Base-by-base conservation (phyloP, 2,797 vertebrate species). In the Erethizon dorsatum region DNA sequence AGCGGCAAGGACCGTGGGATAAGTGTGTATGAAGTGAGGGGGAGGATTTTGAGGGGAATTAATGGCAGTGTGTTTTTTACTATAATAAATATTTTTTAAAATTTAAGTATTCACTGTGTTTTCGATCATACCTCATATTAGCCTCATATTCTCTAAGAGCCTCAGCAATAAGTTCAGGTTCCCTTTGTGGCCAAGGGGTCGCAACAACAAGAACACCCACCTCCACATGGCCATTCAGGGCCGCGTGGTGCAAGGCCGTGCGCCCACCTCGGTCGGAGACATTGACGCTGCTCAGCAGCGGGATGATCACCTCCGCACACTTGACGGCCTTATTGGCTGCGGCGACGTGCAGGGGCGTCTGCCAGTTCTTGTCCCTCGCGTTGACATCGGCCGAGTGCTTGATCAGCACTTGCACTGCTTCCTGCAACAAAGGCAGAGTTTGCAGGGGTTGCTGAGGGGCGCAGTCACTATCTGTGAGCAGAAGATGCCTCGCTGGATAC, bases 331-430 rank as follows among this genome's bases (percentile, higher is more conserved):
- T 99, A 87, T 99, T 99, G 56, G 99, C 99, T 0, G 99, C 99
- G 0, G 99, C 99, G 1, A 99, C 99, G 0, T 99, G 99, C 88
- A 99, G 98, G 0, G 99, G 99, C 0, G 99, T 99, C 99, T 99
- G 99, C 99, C 99, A 99, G 98, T 99, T 99, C 98, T 99, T 99
- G 98, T 99, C 99, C 28, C 99, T 99, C 0, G 99, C 99, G 0
- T 99, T 99, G 97, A 99, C 99, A 0, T 99, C 99, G 0, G 99
- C 99, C 0, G 99, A 99, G 98, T 99, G 99, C 88, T 99, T 99
- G 90, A 99, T 99, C 98, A 99, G 93, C 80, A 99, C 99, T 28
- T 99, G 99, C 45, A 99, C 99, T 0, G 99, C 99, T 80, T 99
- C 99, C 99, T 99, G 96, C 77, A 97, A 98, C 0, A 12, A 86